These are phyloP conservation scores for Carollia perspicillata DNA, from an alignment of 2,113 vertebrate genomes.

Conservation along the genomic window DNA sequence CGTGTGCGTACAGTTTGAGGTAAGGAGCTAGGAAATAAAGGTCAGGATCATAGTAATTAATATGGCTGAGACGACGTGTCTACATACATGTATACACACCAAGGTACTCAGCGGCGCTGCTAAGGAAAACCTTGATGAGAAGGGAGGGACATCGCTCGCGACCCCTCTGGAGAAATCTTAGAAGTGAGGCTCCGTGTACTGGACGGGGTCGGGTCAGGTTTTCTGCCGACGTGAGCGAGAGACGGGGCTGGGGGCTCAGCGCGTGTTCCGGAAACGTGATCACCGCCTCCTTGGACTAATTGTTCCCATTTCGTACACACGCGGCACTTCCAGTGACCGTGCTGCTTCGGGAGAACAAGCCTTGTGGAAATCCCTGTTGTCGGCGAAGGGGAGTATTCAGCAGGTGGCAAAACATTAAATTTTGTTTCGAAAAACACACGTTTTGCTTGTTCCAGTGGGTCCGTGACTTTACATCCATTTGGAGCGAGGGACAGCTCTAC, in stretches of 20 bases:
- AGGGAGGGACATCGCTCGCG: not conserved
- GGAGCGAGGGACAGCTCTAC: not conserved
- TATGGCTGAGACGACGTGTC: not conserved
- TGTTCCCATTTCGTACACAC: too few relatives aligned
- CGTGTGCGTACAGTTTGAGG: not conserved
- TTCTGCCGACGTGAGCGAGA: slow-evolving; percentile 42
- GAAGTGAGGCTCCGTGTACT: slow-evolving; percentile 33
- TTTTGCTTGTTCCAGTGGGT: not conserved
- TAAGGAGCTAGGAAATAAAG: not conserved
- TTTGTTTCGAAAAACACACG: not conserved
- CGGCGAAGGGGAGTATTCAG: not conserved
- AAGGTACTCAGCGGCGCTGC: too few relatives aligned
- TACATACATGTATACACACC: not conserved
- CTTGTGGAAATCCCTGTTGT: not conserved
- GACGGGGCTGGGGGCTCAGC: slow-evolving; percentile 6
- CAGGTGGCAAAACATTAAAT: not conserved
- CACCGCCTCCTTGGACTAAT: too few relatives aligned
- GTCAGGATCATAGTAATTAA: not conserved
- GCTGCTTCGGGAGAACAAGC: not conserved
- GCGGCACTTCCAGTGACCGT: not conserved
- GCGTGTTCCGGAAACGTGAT: not conserved
- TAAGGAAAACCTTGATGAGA: not conserved
- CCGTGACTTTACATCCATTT: not conserved
- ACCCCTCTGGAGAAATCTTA: not conserved
- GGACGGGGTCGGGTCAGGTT: not conserved